Base-by-base conservation (phyloP, 2,888 invertebrate species). In the Sympetrum striolatum region DNA sequence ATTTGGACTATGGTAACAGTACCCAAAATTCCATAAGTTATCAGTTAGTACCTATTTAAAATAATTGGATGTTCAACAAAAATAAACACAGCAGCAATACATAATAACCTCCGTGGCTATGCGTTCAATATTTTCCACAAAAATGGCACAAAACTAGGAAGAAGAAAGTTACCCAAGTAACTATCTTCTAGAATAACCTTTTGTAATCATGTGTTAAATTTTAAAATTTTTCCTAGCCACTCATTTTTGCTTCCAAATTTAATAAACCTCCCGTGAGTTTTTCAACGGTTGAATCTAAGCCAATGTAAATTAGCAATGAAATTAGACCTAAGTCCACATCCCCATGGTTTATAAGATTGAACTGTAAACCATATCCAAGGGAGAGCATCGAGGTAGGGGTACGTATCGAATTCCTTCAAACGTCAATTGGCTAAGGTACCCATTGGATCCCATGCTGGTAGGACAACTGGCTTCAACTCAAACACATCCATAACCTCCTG, bases 401-500 rank as follows among this genome's bases (percentile, higher is more conserved):
- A 86, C 58, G 37, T 60, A 86, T 64, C 39, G 39, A 86, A 86
- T 39, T 86, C 31, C 86, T 60, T 37, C 60, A 86, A 58, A 60
- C 60, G 37, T 90, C 90, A 86, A 86, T 86, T 86, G 60, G 97
- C 97, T 91, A 97, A 95, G 2, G 97, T 97, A 91, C 98, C 98
- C 98, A 98, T 98, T 2, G 98, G 98, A 94, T 98, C 98, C 98
- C 98, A 98, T 0, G 98, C 98, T 4, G 98, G 98, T 92, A 98
- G 94, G 64, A 97, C 95, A 91, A 96, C 95, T 0, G 98, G 97
- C 91, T 96, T 95, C 93, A 97, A 96, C 90, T 96, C 95, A 93
- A 97, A 97, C 25, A 98, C 97, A 91, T 96, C 95, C 92, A 98
- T 93, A 14, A 98, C 96, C 80, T 97, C 96, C 1, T 95, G 94